These are phyloP conservation scores for Geotrypetes seraphini DNA, from an alignment of 2,797 vertebrate genomes.

Conservation along the genomic window DNA sequence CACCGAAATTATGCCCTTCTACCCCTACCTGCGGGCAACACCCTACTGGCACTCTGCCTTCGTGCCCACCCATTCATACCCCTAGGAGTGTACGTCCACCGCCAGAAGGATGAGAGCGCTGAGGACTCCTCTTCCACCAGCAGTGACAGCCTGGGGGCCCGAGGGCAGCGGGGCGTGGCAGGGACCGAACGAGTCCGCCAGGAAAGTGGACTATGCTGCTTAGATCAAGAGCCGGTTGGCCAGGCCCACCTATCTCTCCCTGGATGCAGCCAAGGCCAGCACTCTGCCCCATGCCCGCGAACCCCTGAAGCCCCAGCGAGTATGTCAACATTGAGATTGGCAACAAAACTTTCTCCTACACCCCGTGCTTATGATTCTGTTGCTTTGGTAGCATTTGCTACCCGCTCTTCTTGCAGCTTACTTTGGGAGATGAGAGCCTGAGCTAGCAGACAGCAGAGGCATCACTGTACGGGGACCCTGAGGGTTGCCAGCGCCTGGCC, in stretches of 20 bases:
- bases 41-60: too few species aligned
- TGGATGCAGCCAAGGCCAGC: conserved; percentile 68
- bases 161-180: conserved; percentile 34
- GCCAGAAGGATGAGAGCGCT: conserved; percentile 38
- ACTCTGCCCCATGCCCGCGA: conserved; percentile 70
- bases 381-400: too few species aligned
- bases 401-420: too few species aligned
- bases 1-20: conserved; percentile 69
- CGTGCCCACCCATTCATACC: conserved; percentile 70
- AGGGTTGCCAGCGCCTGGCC: too few species aligned
- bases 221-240: conserved; percentile 51
- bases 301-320: conserved; percentile 64
- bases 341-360: conserved; percentile 48
- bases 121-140: conserved; percentile 63
- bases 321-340: conserved; percentile 75
- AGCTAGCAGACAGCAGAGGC: too few species aligned
- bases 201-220: conserved; percentile 48
- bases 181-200: too few species aligned
- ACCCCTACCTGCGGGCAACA: conserved; percentile 45
- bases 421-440: too few species aligned
- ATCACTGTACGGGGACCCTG: too few species aligned
- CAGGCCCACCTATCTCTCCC: conserved; percentile 61
- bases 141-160: conserved; percentile 22
- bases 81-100: conserved; percentile 62
- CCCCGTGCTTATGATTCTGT: too few species aligned